phyloP scores from a whole-genome alignment of 2,888 invertebrate genomes.

The Eupeodes luniger region DNA sequence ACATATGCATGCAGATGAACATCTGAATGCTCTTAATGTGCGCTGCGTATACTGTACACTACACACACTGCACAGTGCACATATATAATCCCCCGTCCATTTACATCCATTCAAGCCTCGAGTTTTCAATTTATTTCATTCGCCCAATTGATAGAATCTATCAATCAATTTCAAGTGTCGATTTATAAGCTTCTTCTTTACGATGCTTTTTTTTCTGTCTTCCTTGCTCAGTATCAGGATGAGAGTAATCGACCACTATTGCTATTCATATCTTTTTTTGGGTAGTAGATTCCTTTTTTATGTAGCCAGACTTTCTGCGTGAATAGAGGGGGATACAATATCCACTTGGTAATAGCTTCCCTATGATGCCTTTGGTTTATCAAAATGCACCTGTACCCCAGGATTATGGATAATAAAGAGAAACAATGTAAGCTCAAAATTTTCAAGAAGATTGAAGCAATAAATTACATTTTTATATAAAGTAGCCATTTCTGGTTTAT shows the following conservation, averaged over 20 bases:
- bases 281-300: neutral
- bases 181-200: conserved; percentile 71
- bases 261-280: conserved; percentile 21
- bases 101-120: conserved; percentile 61
- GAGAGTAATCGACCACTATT: conserved; percentile 26
- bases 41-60: conserved; percentile 46
- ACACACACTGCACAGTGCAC: too few relatives aligned
- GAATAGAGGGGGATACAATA: conserved; percentile 48
- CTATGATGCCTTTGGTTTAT: neutral
- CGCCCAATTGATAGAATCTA: conserved; percentile 75
- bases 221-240: conserved; percentile 30
- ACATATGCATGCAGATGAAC: conserved; percentile 57
- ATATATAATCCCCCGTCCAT: conserved; percentile 46
- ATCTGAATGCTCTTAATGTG: conserved; percentile 17
- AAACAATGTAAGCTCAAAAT: neutral
- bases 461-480: neutral
- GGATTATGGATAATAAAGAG: neutral
- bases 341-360: neutral
- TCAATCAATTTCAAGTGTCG: conserved; percentile 75
- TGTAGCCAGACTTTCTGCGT: neutral
- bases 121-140: conserved; percentile 75
- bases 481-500: neutral
- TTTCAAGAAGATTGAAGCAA: neutral
- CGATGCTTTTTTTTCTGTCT: neutral
- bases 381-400: neutral